phyloP scores from a whole-genome alignment of 2,888 invertebrate species.

The Drosophila pseudotalamancana region DNA sequence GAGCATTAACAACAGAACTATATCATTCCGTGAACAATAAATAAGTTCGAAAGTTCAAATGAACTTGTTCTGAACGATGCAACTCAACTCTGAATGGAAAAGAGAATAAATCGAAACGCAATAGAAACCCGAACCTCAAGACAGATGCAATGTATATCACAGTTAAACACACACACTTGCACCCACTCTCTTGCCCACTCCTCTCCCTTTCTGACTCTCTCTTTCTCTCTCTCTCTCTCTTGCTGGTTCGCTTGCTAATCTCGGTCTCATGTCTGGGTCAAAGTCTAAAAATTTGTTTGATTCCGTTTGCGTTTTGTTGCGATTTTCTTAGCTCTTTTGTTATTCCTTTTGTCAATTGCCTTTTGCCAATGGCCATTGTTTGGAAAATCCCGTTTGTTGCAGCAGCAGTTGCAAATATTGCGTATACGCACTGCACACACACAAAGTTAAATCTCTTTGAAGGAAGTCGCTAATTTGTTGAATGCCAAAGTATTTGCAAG shows the following conservation, averaged over 20 bases:
- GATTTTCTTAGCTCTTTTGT: conserved; percentile 17
- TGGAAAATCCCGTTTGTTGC: conserved; percentile 15
- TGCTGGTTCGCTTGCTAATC: conserved; percentile 53
- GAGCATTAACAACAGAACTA: no score
- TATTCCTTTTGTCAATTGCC: conserved; percentile 11
- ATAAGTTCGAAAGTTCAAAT: no score
- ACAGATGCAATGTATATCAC: conserved; percentile 41
- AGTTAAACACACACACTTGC: conserved; percentile 1
- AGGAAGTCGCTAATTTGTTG: conserved; percentile 36
- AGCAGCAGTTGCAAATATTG: conserved; percentile 31
- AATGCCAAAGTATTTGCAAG: conserved; percentile 31
- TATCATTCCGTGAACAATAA: no score
- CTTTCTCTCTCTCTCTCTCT: conserved; percentile 7
- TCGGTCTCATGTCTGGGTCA: conserved; percentile 72
- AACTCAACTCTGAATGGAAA: no score
- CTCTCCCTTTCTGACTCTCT: not conserved
- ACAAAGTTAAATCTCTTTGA: not conserved
- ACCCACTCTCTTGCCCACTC: conserved; percentile 2
- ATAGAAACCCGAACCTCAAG: conserved; percentile 32
- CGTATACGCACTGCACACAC: conserved; percentile 43
- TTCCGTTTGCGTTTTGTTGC: conserved; percentile 46
- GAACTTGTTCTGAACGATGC: no score
- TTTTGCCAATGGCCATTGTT: conserved; percentile 26
- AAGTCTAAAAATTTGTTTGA: conserved; percentile 63
- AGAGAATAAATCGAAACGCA: conserved; percentile 36